Evolutionary conservation across 2,888 invertebrate species (phyloP), one percentile per base, ranked within the genome.

Genomic region (Cataglyphis altisquamis): DNA sequence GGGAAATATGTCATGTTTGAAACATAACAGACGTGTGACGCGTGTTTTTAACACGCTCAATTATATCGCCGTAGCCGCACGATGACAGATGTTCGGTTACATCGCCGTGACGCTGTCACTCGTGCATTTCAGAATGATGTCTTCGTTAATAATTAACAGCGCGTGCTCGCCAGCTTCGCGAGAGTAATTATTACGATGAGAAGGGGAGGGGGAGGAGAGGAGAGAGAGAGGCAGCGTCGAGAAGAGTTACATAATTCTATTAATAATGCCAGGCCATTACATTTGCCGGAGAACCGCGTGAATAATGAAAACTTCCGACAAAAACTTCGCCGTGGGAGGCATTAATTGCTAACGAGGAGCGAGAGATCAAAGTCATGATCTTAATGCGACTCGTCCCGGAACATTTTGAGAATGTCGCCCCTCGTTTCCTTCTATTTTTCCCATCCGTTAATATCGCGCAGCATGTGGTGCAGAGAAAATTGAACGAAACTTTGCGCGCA

Each of bases 401-500:
- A 60, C 78, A 72, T 57, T 80, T 80, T 80, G 45, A 70, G 60
- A 60, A 60, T 45, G 72, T 80, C 72, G 21, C n/a, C 1, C 32
- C 39, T 55, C 25, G 4, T 36, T 25, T 45, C 32, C 41, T 1
- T 25, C 15, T 15, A 29, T n/a, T 29, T n/a, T 32, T 21, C 39
- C 25, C 25, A 66, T 87, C 87, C 84, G 85, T 86, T 74, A 85
- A 67, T 32, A 78, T 70, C 82, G 80, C 55, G 72, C 75, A 74
- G 63, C 86, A 83, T 83, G 80, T 84, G 89, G 81, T 60, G 74
- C 75, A 57, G 36, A 60, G 74, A 83, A 83, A 75, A 88, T 82
- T 74, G 88, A 78, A 82, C 84, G 63, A 62, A 87, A 83, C 83
- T 89, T 89, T 72, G 15, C 78, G 45, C 18, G 18, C 41, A 18